phyloP scores from a whole-genome alignment of 2,888 invertebrate genomes.

The Polymixis flavicincta region DNA sequence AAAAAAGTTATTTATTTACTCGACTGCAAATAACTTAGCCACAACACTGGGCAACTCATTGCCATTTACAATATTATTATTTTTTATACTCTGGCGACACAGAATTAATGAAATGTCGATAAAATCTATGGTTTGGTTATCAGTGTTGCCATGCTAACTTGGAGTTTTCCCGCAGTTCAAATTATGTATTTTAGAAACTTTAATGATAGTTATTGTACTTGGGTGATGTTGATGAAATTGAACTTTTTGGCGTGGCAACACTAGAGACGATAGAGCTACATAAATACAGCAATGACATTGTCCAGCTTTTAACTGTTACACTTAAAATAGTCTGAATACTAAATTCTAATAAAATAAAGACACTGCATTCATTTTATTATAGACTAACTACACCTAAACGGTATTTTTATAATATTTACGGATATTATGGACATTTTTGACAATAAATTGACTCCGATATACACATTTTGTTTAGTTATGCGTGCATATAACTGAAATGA shows the following conservation, averaged over 20 bases:
- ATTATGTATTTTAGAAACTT: conserved; percentile 21
- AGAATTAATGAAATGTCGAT: conserved; percentile 47
- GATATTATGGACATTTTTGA: conserved; percentile 62
- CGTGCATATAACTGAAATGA: conserved; percentile 69
- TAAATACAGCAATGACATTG: conserved; percentile 69
- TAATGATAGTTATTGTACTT: conserved; percentile 54
- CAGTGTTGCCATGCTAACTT: conserved; percentile 60
- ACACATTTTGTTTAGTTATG: conserved; percentile 67
- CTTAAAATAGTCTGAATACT: conserved; percentile 75
- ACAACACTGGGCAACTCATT: conserved; percentile 69
- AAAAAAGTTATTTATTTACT: conserved; percentile 17
- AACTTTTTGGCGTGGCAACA: conserved; percentile 40
- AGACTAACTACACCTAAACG: conserved; percentile 67
- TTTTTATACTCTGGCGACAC: conserved; percentile 67
- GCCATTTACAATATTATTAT: conserved; percentile 65
- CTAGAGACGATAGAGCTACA: conserved; percentile 44
- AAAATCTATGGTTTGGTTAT: conserved; percentile 34
- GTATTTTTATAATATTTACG: conserved; percentile 56
- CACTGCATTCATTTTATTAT: conserved; percentile 69
- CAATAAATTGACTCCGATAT: conserved; percentile 66
- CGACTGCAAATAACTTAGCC: conserved; percentile 57
- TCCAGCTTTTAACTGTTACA: conserved; percentile 72
- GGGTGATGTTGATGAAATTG: conserved; percentile 23
- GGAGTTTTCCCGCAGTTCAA: conserved; percentile 1
- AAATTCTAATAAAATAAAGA: conserved; percentile 74